Conservation (phyloP, 1,140 invertebrate genomes). For the Cyclina sinensis region DNA sequence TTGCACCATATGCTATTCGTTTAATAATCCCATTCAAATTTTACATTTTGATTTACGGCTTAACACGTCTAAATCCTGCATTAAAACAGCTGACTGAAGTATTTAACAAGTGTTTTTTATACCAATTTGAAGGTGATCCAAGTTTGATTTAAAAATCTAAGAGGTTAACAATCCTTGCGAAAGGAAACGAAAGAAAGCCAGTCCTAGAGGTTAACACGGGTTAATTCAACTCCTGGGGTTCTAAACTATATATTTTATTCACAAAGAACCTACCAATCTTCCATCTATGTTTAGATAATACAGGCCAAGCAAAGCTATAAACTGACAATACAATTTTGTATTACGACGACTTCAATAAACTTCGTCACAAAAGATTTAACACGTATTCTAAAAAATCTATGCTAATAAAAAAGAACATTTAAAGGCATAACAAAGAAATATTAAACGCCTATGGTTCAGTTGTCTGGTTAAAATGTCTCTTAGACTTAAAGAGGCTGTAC, state of each 20-base stretch:
- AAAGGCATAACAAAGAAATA: too few species aligned
- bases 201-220: background rate
- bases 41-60: background rate
- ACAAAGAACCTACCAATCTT: background rate
- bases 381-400: background rate
- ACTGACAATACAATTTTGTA: slow-evolving; percentile 11
- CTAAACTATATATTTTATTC: background rate
- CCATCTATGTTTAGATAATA: background rate
- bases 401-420: too few species aligned
- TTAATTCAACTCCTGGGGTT: background rate
- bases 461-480: too few species aligned
- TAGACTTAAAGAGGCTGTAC: too few species aligned
- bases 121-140: slow-evolving; percentile 22
- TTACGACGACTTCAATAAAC: slow-evolving; percentile 3
- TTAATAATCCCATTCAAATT: background rate
- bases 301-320: background rate
- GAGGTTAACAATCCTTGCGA: background rate
- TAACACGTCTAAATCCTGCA: background rate
- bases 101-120: slow-evolving; percentile 12
- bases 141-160: background rate
- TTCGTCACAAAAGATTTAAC: slow-evolving; percentile 39
- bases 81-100: background rate
- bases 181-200: background rate
- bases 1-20: background rate
- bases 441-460: too few species aligned